phyloP scores from a whole-genome alignment of 2,888 invertebrate genomes.

The Tachystola acroxantha region DNA sequence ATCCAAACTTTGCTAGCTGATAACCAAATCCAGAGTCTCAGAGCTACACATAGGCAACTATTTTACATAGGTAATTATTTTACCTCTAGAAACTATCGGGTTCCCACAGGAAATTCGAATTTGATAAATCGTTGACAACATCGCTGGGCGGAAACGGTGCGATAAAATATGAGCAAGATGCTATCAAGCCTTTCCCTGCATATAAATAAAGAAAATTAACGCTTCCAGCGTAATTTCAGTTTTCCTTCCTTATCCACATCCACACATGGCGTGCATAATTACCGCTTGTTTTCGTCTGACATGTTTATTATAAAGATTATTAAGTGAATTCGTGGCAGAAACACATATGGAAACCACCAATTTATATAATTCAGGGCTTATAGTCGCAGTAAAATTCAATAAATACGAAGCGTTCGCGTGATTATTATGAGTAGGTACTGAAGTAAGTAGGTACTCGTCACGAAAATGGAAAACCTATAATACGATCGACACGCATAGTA shows the following conservation, averaged over 20 bases:
- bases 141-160: too few relatives aligned
- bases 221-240: background rate
- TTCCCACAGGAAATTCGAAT: too few relatives aligned
- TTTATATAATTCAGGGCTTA: slow-evolving; percentile 1
- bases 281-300: slow-evolving; percentile 4
- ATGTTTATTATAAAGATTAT: slow-evolving; percentile 11
- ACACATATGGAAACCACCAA: slow-evolving; percentile 8
- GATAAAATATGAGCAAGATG: background rate
- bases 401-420: slow-evolving; percentile 6
- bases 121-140: too few relatives aligned
- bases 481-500: too few relatives aligned
- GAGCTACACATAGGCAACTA: too few relatives aligned
- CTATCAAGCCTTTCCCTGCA: background rate
- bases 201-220: background rate
- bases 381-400: background rate
- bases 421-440: too few relatives aligned
- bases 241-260: background rate
- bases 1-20: too few relatives aligned
- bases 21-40: too few relatives aligned
- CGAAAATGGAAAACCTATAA: background rate
- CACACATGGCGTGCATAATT: slow-evolving; percentile 5
- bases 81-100: too few relatives aligned
- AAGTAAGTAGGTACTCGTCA: background rate
- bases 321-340: slow-evolving; percentile 1
- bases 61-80: too few relatives aligned